phyloP scores from a whole-genome alignment of 2,113 vertebrate genomes.

The Amphilophus citrinellus region DNA sequence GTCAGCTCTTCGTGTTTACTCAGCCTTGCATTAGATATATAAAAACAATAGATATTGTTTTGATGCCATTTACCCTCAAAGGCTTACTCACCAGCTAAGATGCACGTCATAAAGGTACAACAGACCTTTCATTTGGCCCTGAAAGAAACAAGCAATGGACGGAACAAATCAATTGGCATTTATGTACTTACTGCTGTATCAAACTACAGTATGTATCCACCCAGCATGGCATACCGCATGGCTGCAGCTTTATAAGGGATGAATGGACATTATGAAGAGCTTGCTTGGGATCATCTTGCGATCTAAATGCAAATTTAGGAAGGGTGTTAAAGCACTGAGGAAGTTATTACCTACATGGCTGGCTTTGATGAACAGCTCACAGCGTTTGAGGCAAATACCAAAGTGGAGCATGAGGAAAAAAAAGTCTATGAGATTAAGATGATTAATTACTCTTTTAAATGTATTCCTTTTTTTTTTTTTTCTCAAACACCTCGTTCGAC shows the following conservation, averaged over 20 bases:
- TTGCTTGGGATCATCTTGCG: slow-evolving; percentile 64
- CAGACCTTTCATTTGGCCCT: slow-evolving; percentile 4
- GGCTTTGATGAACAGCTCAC: slow-evolving; percentile 76
- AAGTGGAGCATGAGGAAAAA: slow-evolving; percentile 54
- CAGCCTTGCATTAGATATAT: not conserved
- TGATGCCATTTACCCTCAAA: slow-evolving; percentile 2
- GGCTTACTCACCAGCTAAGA: not conserved
- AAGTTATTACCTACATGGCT: slow-evolving; percentile 79
- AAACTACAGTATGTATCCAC: slow-evolving; percentile 28
- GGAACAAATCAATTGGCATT: slow-evolving; percentile 52
- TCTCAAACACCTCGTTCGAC: slow-evolving; percentile 31
- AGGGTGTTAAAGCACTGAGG: slow-evolving; percentile 65
- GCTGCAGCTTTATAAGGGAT: slow-evolving; percentile 59
- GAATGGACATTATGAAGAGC: slow-evolving; percentile 70
- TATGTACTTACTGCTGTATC: slow-evolving; percentile 39
- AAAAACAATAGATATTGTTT: not conserved
- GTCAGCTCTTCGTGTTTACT: slow-evolving; percentile 16
- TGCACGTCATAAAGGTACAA: slow-evolving; percentile 8
- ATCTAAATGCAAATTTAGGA: slow-evolving; percentile 77
- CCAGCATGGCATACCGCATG: slow-evolving; percentile 18
- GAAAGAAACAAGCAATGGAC: slow-evolving; percentile 24
- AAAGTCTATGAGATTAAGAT: slow-evolving; percentile 70
- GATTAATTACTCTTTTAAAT: slow-evolving; percentile 76
- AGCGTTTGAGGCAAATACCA: slow-evolving; percentile 65
- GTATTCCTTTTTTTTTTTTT: slow-evolving; percentile 31